Percentiles rank a stretch among this genome's conserved stretches.
These are phyloP conservation scores for Todus mexicanus DNA, from an alignment of 2,797 vertebrate species.

Conservation along the genomic window DNA sequence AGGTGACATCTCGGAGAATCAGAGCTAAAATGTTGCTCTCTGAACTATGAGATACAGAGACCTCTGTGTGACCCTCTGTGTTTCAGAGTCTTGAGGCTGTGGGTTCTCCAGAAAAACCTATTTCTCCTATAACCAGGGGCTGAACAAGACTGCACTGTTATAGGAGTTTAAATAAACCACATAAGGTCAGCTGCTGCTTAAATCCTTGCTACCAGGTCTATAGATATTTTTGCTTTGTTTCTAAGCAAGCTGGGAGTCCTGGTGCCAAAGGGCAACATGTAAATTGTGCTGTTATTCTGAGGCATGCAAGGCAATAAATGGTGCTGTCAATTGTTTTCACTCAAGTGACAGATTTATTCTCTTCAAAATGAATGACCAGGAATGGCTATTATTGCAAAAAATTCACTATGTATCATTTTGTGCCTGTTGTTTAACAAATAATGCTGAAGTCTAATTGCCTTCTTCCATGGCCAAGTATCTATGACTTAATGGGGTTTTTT, in stretches of 20 bases:
- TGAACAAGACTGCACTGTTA: background rate
- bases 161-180: slow-evolving; percentile 24
- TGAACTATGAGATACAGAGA: slow-evolving; percentile 29
- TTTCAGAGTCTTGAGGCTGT: slow-evolving; percentile 10
- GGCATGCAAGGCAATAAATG: slow-evolving; percentile 70
- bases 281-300: slow-evolving; percentile 69
- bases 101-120: slow-evolving; percentile 2
- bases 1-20: background rate
- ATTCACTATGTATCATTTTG: slow-evolving; percentile 33
- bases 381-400: slow-evolving; percentile 59
- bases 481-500: background rate
- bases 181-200: slow-evolving; percentile 32
- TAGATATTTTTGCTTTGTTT: slow-evolving; percentile 44
- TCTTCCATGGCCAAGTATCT: background rate
- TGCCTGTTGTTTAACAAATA: slow-evolving; percentile 61
- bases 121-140: slow-evolving; percentile 5
- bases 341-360: slow-evolving; percentile 68
- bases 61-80: slow-evolving; percentile 9
- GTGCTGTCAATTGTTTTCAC: slow-evolving; percentile 72
- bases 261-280: slow-evolving; percentile 66
- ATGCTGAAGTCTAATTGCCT: slow-evolving; percentile 40
- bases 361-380: slow-evolving; percentile 49
- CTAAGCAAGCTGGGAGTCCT: slow-evolving; percentile 13
- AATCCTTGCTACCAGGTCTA: slow-evolving; percentile 1
- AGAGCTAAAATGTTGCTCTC: slow-evolving; percentile 21